Base-by-base conservation (phyloP, 2,888 invertebrate species). In the Protodeltote pygarga region DNA sequence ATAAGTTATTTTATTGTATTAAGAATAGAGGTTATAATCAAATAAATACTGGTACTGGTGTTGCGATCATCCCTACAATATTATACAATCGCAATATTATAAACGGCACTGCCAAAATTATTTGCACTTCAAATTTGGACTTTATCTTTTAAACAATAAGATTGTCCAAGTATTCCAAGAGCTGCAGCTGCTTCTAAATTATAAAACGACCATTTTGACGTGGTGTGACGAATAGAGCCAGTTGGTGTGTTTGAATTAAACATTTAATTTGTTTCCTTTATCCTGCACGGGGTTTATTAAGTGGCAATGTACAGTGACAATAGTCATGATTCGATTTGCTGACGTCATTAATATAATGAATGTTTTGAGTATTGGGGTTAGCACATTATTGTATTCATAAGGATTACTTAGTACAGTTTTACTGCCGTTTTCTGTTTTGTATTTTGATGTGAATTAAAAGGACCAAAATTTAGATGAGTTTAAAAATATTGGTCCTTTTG, bases 191-290 rank as follows among this genome's bases (percentile, higher is more conserved):
- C 29, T 32, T 37, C 31, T 32, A 50, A 40, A 19, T n/a, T 37
- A 57, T 59, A 38, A 64, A 55, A 57, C 64, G 40, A 54, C 45
- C 45, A 40, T 63, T 55, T 77, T 68, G 75, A 72, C 70, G 72
- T 57, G 68, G 81, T 78, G 83, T 83, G 79, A 75, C 87, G 79
- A 86, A 87, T 81, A 46, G 47, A 73, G 71, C 76, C 89, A 86
- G 88, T 89, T 89, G 88, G 85, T 80, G 66, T 77, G 64, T 80
- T 82, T 85, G 86, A 87, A 90, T 89, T 83, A 86, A 85, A 88
- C 85, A 85, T 89, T 89, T 88, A 89, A 90, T 90, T 89, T 87
- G 88, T 87, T 88, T 89, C 75, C 79, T 81, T 85, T 87, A 78
- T 86, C 78, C 75, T 52, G 54, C 71, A 73, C 49, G 66, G 79